phyloP scores from a whole-genome alignment of 1,140 invertebrate genomes.

The Vanessa tameamea region DNA sequence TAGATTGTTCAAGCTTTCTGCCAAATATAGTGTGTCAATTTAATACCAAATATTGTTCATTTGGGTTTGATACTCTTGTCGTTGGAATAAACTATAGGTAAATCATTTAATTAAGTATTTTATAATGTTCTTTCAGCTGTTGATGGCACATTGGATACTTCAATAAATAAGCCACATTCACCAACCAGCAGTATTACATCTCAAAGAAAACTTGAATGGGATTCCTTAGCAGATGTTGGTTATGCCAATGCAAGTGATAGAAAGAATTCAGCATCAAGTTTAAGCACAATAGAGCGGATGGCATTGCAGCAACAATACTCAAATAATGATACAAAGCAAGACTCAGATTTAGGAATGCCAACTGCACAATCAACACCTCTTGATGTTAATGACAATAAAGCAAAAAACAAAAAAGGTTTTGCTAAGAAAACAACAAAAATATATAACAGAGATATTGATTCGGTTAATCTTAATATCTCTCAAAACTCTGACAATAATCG shows the following conservation, averaged over 20 bases:
- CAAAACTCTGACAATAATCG: conserved; percentile 46
- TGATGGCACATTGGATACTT: conserved; percentile 63
- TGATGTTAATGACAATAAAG: conserved; percentile 54
- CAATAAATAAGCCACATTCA: conserved; percentile 72
- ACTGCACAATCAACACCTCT: conserved; percentile 76
- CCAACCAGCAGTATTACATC: conserved; percentile 85
- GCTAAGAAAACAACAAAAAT: conserved; percentile 62
- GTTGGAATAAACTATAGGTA: no score
- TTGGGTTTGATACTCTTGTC: no score
- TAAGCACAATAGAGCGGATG: conserved; percentile 83
- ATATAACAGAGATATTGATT: conserved; percentile 65
- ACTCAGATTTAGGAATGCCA: conserved; percentile 57
- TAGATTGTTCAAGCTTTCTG: no score
- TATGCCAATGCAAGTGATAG: conserved; percentile 82
- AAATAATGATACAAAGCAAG: conserved; percentile 64
- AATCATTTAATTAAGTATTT: no score
- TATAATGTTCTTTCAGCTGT: conserved; percentile 55
- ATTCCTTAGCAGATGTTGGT: conserved; percentile 88
- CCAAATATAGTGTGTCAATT: no score
- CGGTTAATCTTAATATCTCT: conserved; percentile 65
- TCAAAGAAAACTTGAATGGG: conserved; percentile 86
- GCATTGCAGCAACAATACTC: conserved; percentile 76
- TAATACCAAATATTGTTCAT: no score
- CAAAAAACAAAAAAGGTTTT: conserved; percentile 55
- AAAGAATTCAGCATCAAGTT: conserved; percentile 66